Conservation (phyloP, 2,888 invertebrate genomes). For the Ophioninae sp. region DNA sequence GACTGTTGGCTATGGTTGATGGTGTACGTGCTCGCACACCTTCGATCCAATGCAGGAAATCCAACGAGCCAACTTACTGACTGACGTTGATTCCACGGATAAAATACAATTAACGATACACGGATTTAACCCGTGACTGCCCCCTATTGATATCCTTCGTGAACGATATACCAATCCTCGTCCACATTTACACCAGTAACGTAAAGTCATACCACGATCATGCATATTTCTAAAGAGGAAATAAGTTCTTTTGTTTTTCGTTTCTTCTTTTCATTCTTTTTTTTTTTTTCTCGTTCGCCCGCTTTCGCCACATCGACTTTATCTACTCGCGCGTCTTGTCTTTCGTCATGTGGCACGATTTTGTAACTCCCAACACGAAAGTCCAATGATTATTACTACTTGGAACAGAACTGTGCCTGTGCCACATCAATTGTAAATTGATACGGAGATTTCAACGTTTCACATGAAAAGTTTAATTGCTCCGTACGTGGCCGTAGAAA, state of each 20-base stretch:
- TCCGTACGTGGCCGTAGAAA: slow-evolving; percentile 54
- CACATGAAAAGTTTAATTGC: slow-evolving; percentile 66
- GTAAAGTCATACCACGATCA: not conserved
- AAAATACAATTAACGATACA: slow-evolving; percentile 63
- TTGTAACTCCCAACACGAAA: slow-evolving; percentile 56
- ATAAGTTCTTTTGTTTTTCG: slow-evolving; percentile 26
- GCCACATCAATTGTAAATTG: slow-evolving; percentile 67
- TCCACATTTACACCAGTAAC: not conserved
- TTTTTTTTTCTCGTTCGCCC: not conserved
- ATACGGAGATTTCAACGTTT: slow-evolving; percentile 60
- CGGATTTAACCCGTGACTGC: slow-evolving; percentile 30
- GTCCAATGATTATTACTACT: slow-evolving; percentile 43
- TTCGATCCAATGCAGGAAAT: slow-evolving; percentile 1
- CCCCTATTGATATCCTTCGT: slow-evolving; percentile 53
- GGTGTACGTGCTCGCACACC: slow-evolving; percentile 27
- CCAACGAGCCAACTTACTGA: slow-evolving; percentile 49
- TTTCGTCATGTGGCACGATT: slow-evolving; percentile 50
- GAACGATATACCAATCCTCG: not conserved
- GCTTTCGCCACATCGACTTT: slow-evolving; percentile 24
- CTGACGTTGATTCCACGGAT: slow-evolving; percentile 61
- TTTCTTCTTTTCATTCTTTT: too few relatives aligned
- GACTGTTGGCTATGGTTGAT: not conserved
- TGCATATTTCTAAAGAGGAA: slow-evolving; percentile 52
- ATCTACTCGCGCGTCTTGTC: slow-evolving; percentile 43
- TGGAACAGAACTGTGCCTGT: slow-evolving; percentile 55